phyloP scores from a whole-genome alignment of 2,113 vertebrate species.

The Tachycineta bicolor region DNA sequence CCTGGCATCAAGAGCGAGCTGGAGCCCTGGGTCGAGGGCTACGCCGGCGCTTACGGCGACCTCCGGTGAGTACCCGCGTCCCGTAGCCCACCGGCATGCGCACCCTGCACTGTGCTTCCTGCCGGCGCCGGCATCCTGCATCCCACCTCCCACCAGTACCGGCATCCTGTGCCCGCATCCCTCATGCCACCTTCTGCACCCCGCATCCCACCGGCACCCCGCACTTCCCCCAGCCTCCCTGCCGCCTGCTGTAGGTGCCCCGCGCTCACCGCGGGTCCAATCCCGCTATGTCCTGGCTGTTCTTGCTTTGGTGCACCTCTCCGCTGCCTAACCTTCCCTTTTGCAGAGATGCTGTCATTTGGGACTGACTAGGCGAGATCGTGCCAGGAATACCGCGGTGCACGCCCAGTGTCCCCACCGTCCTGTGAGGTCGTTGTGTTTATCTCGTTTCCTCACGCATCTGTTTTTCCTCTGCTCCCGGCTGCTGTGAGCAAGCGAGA shows the following conservation, averaged over 20 bases:
- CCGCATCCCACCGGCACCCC: not conserved
- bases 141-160: not conserved
- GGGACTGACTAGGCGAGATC: not conserved
- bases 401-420: not conserved
- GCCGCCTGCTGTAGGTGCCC: not conserved
- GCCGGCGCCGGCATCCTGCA: not conserved
- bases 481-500: not conserved
- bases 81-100: not conserved
- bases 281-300: not conserved
- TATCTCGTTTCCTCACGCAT: not conserved
- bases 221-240: too few relatives aligned
- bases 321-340: not conserved
- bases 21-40: constrained; percentile 86
- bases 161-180: not conserved
- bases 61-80: constrained; percentile 77
- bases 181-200: not conserved
- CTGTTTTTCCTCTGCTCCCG: not conserved
- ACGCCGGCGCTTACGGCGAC: constrained; percentile 79
- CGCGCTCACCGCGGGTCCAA: not conserved
- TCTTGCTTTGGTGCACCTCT: not conserved
- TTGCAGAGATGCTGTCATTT: not conserved
- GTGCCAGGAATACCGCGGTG: not conserved
- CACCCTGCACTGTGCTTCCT: not conserved
- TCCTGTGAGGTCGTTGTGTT: not conserved
- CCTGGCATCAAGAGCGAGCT: constrained; percentile 86